Percentiles rank a stretch among this genome's conserved stretches.
These are phyloP conservation scores for Polypedilum pembai DNA, from an alignment of 1,140 invertebrate genomes.

Conservation along the genomic window DNA sequence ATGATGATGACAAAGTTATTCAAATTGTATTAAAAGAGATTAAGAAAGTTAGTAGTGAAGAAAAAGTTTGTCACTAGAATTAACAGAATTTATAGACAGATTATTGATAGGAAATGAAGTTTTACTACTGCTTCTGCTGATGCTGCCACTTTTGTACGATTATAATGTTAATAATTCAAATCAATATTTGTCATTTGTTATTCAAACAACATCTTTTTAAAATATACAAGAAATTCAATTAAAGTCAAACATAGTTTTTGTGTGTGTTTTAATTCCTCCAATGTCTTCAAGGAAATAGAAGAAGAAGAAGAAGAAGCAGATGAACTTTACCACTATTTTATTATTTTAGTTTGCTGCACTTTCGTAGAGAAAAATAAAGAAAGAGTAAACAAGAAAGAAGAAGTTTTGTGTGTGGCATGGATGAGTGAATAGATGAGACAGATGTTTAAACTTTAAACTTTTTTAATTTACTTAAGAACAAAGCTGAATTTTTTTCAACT, in stretches of 20 bases:
- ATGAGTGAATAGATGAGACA: constrained; percentile 6
- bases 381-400: constrained; percentile 9
- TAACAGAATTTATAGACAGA: neutral
- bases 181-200: constrained; percentile 9
- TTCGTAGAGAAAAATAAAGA: neutral
- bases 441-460: constrained; percentile 4
- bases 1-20: constrained; percentile 9
- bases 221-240: neutral
- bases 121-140: neutral
- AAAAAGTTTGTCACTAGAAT: neutral
- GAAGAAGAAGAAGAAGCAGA: neutral
- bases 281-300: neutral
- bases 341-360: neutral
- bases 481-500: neutral
- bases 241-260: neutral
- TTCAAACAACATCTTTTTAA: neutral
- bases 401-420: neutral
- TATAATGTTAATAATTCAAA: constrained; percentile 1
- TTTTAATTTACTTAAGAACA: constrained; percentile 19
- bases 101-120: neutral
- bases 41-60: neutral
- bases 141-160: neutral
- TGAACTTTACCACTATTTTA: neutral
- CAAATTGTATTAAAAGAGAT: neutral
- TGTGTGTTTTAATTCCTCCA: neutral